These are phyloP conservation scores for Seira ritae DNA, from an alignment of 2,888 invertebrate genomes.

Conservation along the genomic window DNA sequence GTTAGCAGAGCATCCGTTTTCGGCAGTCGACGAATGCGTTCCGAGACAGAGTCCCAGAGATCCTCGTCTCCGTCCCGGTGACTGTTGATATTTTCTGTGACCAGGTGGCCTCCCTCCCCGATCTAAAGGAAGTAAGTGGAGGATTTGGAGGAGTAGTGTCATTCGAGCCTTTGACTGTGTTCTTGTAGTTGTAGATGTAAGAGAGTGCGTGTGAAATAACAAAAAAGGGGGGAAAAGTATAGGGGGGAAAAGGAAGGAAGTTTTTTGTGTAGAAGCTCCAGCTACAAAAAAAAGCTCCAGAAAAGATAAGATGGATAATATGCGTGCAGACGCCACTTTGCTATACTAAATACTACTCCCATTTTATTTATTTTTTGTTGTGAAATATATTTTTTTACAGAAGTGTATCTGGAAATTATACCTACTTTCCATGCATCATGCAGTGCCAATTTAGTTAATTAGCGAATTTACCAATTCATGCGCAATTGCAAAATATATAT, in stretches of 20 bases:
- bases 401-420: no score
- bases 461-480: no score
- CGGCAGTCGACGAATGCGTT: conserved; percentile 80
- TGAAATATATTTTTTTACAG: no score
- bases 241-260: not conserved
- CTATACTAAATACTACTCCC: not conserved
- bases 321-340: no score
- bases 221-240: not conserved
- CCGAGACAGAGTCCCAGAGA: conserved; percentile 88
- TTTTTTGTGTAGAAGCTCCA: not conserved
- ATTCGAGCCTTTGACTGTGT: not conserved
- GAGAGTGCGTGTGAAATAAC: not conserved
- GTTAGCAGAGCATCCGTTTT: conserved; percentile 56
- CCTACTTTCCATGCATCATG: no score
- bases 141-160: conserved; percentile 28
- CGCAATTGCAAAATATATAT: no score
- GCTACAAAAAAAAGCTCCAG: not conserved
- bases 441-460: no score
- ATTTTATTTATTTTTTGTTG: not conserved
- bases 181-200: not conserved
- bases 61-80: conserved; percentile 82
- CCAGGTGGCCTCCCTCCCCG: conserved; percentile 87
- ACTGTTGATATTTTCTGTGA: conserved; percentile 89
- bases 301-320: not conserved
- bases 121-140: no score